Evolutionary conservation across 2,113 vertebrate genomes (phyloP).

Genomic region (Hemibagrus wyckioides): DNA sequence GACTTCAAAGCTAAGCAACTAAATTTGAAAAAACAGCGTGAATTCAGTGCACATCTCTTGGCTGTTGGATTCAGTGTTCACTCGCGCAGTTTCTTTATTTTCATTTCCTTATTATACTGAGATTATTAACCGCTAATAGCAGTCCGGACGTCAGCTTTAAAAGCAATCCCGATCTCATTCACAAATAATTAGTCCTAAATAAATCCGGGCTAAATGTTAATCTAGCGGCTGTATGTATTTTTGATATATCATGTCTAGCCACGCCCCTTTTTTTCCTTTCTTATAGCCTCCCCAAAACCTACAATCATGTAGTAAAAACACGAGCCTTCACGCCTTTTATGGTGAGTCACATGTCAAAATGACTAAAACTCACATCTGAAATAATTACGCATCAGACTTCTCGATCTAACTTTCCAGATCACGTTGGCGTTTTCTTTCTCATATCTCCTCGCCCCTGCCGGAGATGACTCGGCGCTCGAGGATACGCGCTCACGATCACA

Average conservation of each 20-base stretch:
- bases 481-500: slow-evolving; percentile 1
- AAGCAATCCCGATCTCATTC: neutral
- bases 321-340: neutral
- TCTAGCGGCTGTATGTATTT: too few relatives aligned
- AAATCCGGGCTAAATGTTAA: too few relatives aligned
- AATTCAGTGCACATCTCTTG: neutral
- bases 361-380: neutral
- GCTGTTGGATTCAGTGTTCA: neutral
- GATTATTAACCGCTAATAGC: neutral
- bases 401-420: neutral
- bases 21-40: neutral
- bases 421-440: neutral
- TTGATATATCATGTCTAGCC: neutral
- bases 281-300: too few relatives aligned
- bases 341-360: neutral
- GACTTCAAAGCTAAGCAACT: too few relatives aligned
- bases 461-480: neutral
- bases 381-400: neutral
- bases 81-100: too few relatives aligned
- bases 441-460: too few relatives aligned
- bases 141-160: too few relatives aligned
- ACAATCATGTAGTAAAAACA: too few relatives aligned
- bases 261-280: neutral
- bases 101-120: neutral
- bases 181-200: too few relatives aligned